phyloP scores from a whole-genome alignment of 2,113 vertebrate species.

The Chamaea fasciata region DNA sequence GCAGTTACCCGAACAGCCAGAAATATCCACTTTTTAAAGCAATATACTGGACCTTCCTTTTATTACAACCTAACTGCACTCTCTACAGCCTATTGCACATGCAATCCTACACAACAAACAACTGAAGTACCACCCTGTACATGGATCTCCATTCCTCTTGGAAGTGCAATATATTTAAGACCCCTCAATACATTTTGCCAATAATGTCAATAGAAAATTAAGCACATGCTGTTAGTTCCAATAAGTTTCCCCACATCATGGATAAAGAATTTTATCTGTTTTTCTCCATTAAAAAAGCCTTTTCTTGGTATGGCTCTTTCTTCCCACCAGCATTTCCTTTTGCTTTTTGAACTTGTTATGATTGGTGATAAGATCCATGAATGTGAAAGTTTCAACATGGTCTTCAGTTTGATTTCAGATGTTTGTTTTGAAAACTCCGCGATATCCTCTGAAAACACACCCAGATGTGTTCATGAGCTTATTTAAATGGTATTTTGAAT shows the following conservation, averaged over 20 bases:
- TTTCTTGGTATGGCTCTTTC: not conserved
- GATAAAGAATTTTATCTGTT: not conserved
- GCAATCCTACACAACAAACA: not conserved
- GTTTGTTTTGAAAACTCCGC: not conserved
- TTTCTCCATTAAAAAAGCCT: not conserved
- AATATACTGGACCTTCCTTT: not conserved
- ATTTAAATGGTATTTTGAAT: not conserved
- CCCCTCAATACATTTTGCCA: not conserved
- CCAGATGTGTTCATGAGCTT: not conserved
- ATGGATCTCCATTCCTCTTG: not conserved
- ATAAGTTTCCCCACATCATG: not conserved
- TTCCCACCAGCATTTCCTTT: not conserved
- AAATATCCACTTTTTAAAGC: not conserved
- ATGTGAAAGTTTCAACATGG: not conserved
- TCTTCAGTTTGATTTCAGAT: not conserved
- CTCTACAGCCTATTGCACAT: not conserved
- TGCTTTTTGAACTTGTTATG: not conserved
- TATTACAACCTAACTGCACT: not conserved
- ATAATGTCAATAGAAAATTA: not conserved
- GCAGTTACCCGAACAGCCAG: not conserved
- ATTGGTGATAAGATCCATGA: not conserved
- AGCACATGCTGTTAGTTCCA: not conserved
- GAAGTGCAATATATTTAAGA: not conserved
- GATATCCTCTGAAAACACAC: slow-evolving; percentile 27
- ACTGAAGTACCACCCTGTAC: not conserved